A percentile compares a stretch with the other conserved stretches of the same genome.
Evolutionary conservation across 1,140 invertebrate genomes (phyloP).

Genomic region (Papilio dardanus): DNA sequence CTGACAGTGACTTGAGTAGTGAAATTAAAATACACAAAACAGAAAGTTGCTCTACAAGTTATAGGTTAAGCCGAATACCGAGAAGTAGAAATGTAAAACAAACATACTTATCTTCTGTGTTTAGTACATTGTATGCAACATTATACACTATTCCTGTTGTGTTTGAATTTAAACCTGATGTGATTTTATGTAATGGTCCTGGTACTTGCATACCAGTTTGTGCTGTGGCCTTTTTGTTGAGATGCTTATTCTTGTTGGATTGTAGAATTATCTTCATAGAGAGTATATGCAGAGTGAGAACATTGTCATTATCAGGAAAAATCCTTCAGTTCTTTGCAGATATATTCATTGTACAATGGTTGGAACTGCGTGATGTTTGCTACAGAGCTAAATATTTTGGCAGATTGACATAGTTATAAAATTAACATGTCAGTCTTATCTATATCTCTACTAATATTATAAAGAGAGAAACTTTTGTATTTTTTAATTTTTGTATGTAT

Average conservation of each 20-base stretch:
- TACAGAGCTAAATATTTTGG: conserved; percentile 86
- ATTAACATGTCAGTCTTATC: no score
- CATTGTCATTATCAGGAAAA: conserved; percentile 93
- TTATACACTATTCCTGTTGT: conserved; percentile 88
- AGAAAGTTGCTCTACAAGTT: conserved; percentile 69
- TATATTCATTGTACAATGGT: conserved; percentile 96
- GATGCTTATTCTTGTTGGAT: conserved; percentile 85
- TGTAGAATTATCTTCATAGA: conserved; percentile 95
- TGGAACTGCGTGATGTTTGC: conserved; percentile 84
- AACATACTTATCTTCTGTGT: conserved; percentile 90
- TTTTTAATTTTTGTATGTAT: no score
- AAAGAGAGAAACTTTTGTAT: no score
- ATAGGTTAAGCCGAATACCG: conserved; percentile 86
- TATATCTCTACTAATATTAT: no score
- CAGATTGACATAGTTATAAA: conserved; percentile 84
- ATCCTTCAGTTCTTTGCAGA: conserved; percentile 93
- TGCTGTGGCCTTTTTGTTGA: conserved; percentile 86
- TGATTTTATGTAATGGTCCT: conserved; percentile 96
- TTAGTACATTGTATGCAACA: conserved; percentile 89
- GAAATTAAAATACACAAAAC: conserved; percentile 85
- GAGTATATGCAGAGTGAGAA: conserved; percentile 96
- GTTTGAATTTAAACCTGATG: conserved; percentile 86
- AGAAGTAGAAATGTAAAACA: conserved; percentile 95
- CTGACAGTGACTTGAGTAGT: conserved; percentile 91
- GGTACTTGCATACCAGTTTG: conserved; percentile 97